Evolutionary conservation across 2,888 invertebrate species (phyloP).

Genomic region (Alitta virens): DNA sequence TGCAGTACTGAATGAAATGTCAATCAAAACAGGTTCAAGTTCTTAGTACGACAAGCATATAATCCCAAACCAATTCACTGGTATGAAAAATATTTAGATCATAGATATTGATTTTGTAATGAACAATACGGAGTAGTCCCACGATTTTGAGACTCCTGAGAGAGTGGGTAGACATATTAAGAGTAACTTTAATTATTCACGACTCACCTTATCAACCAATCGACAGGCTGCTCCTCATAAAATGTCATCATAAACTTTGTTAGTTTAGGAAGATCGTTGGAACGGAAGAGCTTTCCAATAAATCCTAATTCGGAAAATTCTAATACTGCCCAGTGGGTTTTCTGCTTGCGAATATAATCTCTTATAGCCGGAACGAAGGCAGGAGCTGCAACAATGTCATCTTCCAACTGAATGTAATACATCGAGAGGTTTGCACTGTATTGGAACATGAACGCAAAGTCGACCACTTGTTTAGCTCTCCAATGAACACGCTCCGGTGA

Average conservation of each 20-base stretch:
- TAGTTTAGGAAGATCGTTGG: conserved; percentile 34
- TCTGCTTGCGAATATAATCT: conserved; percentile 34
- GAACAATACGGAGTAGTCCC: no score
- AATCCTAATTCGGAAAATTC: conserved; percentile 51
- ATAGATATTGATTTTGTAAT: no score
- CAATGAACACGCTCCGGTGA: conserved; percentile 46
- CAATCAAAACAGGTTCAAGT: no score
- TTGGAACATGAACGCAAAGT: conserved; percentile 40
- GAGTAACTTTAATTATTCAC: no score
- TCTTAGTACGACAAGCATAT: no score
- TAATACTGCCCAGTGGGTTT: conserved; percentile 44
- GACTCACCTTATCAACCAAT: conserved; percentile 26
- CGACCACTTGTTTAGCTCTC: conserved; percentile 52
- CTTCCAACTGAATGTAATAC: conserved; percentile 52
- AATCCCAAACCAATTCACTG: no score
- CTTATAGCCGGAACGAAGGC: conserved; percentile 43
- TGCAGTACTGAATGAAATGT: no score
- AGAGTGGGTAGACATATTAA: no score
- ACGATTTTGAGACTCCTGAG: no score
- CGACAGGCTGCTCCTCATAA: conserved; percentile 33
- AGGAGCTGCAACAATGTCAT: conserved; percentile 45
- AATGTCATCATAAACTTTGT: conserved; percentile 27
- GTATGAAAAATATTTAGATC: no score
- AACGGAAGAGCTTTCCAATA: conserved; percentile 50
- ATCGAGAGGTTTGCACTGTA: conserved; percentile 42